Evolutionary conservation across 2,888 invertebrate species (phyloP), one percentile per base, ranked within the genome.

Genomic region (Apoda limacodes): DNA sequence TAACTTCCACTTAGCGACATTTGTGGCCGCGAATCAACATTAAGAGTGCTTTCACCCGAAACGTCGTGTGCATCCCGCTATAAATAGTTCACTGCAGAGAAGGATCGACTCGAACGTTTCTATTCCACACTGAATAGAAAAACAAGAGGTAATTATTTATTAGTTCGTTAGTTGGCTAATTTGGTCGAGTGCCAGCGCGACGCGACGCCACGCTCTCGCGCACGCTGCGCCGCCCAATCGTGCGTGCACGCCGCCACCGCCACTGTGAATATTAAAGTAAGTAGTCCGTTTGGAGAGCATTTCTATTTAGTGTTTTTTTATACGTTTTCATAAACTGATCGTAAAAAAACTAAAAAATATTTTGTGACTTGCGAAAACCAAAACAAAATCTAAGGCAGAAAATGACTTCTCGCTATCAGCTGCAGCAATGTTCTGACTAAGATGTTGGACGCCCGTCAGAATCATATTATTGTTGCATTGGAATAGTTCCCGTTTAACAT

Each of bases 61-160:
- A 55, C 70, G 60, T 60, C 69, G 75, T 61, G 66, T 71, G 76
- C 74, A 72, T 66, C 67, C 52, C 48, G 52, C 64, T 75, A 76
- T 66, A 64, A 70, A 75, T 75, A 74, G 69, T 46, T 37, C 46
- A 50, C 40, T 60, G 68, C 64, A 60, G 55, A 60, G 51, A 46
- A 61, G 70, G 74, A 71, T 68, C 67, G 60, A 62, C 55, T 55
- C 60, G 62, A 55, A 70, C 74, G 67, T 67, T 71, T 76, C 78
- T 78, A 80, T 78, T 72, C 67, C 63, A 59, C 60, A 58, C 52
- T 57, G 67, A 69, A 74, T 75, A 75, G 78, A 80, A 80, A 78
- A 80, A 80, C 74, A 80, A 80, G 72, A 78, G 76, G 76, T 69
- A 65, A 76, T 80, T 71, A 80, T 80, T 80, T 80, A 80, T 80